Evolutionary conservation across 2,797 vertebrate genomes (phyloP).

Genomic region (Vespertilio murinus): DNA sequence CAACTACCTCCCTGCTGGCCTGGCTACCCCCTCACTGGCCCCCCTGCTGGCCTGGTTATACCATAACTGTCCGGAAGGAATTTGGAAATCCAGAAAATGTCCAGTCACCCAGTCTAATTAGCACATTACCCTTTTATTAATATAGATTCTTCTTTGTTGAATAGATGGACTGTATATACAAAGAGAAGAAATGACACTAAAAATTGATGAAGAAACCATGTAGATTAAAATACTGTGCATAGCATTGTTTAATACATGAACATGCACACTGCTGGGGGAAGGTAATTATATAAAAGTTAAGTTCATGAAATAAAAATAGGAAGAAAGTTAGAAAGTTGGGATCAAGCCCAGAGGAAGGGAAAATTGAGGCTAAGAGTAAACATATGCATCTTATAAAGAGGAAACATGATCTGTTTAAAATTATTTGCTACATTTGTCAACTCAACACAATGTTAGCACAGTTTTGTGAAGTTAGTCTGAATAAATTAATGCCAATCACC

Average conservation of each 20-base stretch:
- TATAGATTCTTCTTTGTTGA: not conserved
- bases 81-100: too few relatives aligned
- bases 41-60: too few relatives aligned
- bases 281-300: conserved; percentile 18
- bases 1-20: too few relatives aligned
- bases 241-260: not conserved
- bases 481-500: not conserved
- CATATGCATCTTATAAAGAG: not conserved
- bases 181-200: not conserved
- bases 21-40: too few relatives aligned
- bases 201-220: not conserved
- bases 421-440: not conserved
- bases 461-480: not conserved
- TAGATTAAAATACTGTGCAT: not conserved
- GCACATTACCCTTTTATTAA: too few relatives aligned
- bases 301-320: not conserved
- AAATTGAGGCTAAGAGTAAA: not conserved
- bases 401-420: not conserved
- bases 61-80: too few relatives aligned
- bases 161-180: not conserved
- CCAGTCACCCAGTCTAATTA: too few relatives aligned
- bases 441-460: not conserved
- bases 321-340: not conserved
- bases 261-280: not conserved
- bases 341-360: not conserved